Evolutionary conservation across 2,888 invertebrate species (phyloP).

Genomic region (Acleris literana): DNA sequence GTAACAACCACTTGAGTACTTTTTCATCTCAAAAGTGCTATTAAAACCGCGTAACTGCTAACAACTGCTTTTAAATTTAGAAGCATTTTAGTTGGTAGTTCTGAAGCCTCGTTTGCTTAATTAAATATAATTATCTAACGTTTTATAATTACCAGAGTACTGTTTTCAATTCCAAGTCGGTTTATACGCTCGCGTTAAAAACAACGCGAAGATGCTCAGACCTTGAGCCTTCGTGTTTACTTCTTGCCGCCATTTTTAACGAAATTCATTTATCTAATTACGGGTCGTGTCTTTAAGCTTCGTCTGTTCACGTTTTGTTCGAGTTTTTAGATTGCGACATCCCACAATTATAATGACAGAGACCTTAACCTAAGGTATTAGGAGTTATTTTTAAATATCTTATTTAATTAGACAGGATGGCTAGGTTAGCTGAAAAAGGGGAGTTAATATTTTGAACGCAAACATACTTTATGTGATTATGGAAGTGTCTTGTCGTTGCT

Average conservation of each 20-base stretch:
- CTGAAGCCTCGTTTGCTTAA: no score
- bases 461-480: neutral
- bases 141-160: neutral
- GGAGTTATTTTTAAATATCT: neutral
- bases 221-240: conserved; percentile 26
- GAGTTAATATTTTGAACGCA: neutral
- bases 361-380: neutral
- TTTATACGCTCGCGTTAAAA: no score
- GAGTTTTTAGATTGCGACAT: conserved; percentile 25
- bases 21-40: no score
- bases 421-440: neutral
- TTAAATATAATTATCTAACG: no score
- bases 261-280: conserved; percentile 11
- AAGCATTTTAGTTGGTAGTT: no score
- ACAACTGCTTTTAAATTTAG: no score
- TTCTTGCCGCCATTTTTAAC: conserved; percentile 19
- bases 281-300: conserved; percentile 19
- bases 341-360: neutral
- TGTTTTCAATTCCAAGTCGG: neutral
- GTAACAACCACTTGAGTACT: no score
- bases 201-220: conserved; percentile 17
- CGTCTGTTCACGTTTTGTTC: conserved; percentile 24
- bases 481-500: no score
- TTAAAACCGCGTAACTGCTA: no score
- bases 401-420: neutral